Evolutionary conservation across 1,140 invertebrate genomes (phyloP), one percentile per base, ranked within the genome.

Genomic region (Mesaphorura yosii): DNA sequence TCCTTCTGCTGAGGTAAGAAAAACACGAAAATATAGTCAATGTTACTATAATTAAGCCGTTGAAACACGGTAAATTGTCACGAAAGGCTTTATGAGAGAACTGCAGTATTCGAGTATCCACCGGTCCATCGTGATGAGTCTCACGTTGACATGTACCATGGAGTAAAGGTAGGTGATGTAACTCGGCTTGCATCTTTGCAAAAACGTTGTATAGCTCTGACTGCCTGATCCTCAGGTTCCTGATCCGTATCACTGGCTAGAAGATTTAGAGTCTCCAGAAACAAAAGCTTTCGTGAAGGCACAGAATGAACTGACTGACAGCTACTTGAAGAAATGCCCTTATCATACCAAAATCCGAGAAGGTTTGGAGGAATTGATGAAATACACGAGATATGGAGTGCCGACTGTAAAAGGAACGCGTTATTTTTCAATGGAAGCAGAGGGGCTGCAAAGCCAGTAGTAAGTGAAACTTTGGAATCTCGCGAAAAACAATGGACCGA

Each of bases 171-270:
- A 74, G 7, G 17, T 19, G 70, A 63, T 57, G 27, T 19, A 54
- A 7, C 28, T 7, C 14, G 19, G 6, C 5, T 15, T 5, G 2
- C 26, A 20, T 40, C 4, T 7, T 37, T 20, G 27, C 4, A 34
- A 47, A 12, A 19, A 34, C 12, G 17, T 48, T 26, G 3, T 46
- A 49, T 31, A n/a, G 22, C 26, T 23, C 12, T 40, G 22, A 45
- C 31, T 40, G 14, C 41, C n/a, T 19, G 47, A 25, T 39, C 22
- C 10, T 15, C 48, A 94, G 88, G 75, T 97, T 51, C 53, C 69
- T 58, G 94, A 98, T 73, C 88, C 90, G 0, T 98, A 98, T 69
- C 79, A 91, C 45, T 98, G 90, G 90, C 69, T 98, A 25, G 94
- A 98, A 73, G 86, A 97, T 73, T 90, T 92, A 1, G 88, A 97